A percentile compares a stretch with the other conserved stretches of the same genome.
Conservation (phyloP, 2,888 invertebrate genomes). For the Plagodis dolabraria region DNA sequence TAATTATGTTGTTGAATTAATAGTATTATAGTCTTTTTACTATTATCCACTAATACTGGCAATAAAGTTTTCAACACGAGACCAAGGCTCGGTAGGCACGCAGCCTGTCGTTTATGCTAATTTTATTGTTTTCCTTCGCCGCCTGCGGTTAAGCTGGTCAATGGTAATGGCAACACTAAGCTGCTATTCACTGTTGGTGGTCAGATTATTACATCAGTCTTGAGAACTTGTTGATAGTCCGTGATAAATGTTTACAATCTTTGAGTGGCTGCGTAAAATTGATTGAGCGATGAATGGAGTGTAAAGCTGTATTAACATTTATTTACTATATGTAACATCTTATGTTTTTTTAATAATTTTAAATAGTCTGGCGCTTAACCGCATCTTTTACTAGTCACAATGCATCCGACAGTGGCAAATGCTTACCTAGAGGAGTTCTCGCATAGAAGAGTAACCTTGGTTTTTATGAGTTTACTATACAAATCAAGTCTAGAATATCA, state of each 20-base stretch:
- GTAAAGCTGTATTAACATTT: neutral
- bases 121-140: slow-evolving; percentile 22
- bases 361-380: too few species aligned
- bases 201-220: slow-evolving; percentile 14
- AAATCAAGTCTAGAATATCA: too few species aligned
- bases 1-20: slow-evolving; percentile 12
- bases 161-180: slow-evolving; percentile 3
- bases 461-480: too few species aligned
- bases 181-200: slow-evolving; percentile 15
- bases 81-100: slow-evolving; percentile 20
- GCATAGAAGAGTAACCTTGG: too few species aligned
- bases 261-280: neutral
- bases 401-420: too few species aligned
- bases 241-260: too few species aligned
- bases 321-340: too few species aligned
- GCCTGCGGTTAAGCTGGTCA: slow-evolving; percentile 8
- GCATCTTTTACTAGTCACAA: too few species aligned
- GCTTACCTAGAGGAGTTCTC: too few species aligned
- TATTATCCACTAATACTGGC: slow-evolving; percentile 26
- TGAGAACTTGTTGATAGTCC: slow-evolving; percentile 13
- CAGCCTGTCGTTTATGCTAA: slow-evolving; percentile 28
- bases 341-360: neutral
- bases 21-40: slow-evolving; percentile 23
- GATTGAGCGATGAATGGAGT: neutral
- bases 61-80: slow-evolving; percentile 34